Evolutionary conservation across 1,140 invertebrate genomes (phyloP).

Genomic region (Antheraea pernyi): DNA sequence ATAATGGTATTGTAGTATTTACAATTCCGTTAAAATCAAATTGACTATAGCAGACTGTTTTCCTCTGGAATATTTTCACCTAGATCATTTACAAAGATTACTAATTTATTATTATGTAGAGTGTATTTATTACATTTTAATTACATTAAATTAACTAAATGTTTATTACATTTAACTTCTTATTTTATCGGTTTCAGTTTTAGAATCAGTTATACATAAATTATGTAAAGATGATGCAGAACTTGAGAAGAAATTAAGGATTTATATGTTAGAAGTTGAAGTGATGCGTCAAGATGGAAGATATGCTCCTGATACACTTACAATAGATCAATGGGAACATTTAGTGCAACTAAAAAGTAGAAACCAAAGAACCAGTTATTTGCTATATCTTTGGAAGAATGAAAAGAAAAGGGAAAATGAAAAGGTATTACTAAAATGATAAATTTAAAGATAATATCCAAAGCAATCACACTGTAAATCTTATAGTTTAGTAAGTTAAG

Average conservation of each 20-base stretch:
- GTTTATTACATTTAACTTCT: not conserved
- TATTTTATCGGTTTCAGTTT: not conserved
- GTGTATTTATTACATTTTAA: too few species aligned
- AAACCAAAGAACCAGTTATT: slow-evolving; percentile 79
- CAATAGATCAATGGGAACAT: slow-evolving; percentile 80
- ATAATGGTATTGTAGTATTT: too few species aligned
- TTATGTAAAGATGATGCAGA: slow-evolving; percentile 56
- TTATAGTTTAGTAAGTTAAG: too few species aligned
- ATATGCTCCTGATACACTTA: slow-evolving; percentile 76
- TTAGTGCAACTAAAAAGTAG: slow-evolving; percentile 74
- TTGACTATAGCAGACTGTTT: not conserved
- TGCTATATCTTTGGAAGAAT: slow-evolving; percentile 82
- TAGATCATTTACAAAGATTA: too few species aligned
- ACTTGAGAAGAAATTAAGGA: slow-evolving; percentile 67
- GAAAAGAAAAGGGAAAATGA: slow-evolving; percentile 79
- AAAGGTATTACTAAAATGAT: slow-evolving; percentile 33
- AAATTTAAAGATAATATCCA: not conserved
- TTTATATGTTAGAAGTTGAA: slow-evolving; percentile 80
- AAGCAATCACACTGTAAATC: too few species aligned
- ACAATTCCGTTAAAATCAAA: too few species aligned
- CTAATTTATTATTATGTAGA: too few species aligned
- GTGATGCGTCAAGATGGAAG: slow-evolving; percentile 80
- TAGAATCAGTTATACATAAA: slow-evolving; percentile 48
- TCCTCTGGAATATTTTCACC: not conserved
- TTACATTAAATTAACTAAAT: too few species aligned